Conservation (phyloP, 2,797 vertebrate genomes). For the Prunella strophiata region DNA sequence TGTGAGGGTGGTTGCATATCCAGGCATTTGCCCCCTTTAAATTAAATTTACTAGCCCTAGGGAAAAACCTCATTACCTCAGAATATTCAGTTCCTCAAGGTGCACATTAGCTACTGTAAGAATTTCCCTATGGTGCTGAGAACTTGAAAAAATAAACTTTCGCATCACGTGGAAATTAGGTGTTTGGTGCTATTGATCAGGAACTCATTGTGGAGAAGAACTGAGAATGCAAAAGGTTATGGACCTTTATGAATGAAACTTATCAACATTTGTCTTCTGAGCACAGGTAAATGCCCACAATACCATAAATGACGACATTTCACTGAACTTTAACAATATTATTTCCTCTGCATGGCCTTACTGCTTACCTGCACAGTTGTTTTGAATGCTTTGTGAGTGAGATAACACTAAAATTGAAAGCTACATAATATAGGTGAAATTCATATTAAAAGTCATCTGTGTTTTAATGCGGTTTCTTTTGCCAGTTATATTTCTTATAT, state of each 20-base stretch:
- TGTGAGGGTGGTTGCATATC: not conserved
- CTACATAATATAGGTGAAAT: not conserved
- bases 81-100: not conserved
- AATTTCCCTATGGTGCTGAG: not conserved
- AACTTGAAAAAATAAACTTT: not conserved
- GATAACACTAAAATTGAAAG: constrained; percentile 70
- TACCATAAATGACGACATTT: constrained; percentile 45
- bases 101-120: not conserved
- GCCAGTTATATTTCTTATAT: not conserved
- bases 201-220: not conserved
- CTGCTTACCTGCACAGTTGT: constrained; percentile 45
- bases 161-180: not conserved
- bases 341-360: not conserved
- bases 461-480: constrained; percentile 46
- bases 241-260: constrained; percentile 15
- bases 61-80: not conserved
- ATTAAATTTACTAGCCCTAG: not conserved
- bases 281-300: not conserved
- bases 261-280: not conserved
- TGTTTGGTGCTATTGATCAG: not conserved
- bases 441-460: constrained; percentile 16
- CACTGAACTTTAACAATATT: constrained; percentile 21
- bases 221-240: not conserved
- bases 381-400: constrained; percentile 32
- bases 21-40: not conserved